Percentiles rank a stretch among this genome's conserved stretches.
Evolutionary conservation across 1,140 invertebrate genomes (phyloP).

Genomic region (Meloidogyne hapla): DNA sequence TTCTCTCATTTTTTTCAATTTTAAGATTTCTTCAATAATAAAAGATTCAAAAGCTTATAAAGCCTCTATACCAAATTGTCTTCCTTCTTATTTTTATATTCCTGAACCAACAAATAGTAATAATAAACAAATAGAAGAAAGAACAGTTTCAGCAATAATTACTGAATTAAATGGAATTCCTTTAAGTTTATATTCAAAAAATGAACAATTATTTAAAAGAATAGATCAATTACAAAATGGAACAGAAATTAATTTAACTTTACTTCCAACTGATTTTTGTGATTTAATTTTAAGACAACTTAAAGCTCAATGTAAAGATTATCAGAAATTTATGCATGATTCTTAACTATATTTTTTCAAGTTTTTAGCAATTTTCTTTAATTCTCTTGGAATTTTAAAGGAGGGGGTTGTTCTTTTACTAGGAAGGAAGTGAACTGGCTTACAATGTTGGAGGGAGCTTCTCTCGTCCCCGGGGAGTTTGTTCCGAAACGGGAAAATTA

Average conservation of each 20-base stretch:
- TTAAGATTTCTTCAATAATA: not conserved
- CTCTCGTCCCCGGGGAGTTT: too few relatives aligned
- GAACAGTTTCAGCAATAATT: slow-evolving; percentile 30
- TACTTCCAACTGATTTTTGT: slow-evolving; percentile 23
- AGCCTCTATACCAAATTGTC: not conserved
- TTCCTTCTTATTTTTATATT: slow-evolving; percentile 11
- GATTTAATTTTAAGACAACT: not conserved
- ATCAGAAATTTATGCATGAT: slow-evolving; percentile 6
- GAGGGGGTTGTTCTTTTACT: too few relatives aligned
- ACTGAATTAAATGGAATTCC: slow-evolving; percentile 38
- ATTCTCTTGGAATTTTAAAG: too few relatives aligned
- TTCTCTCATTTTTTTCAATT: not conserved
- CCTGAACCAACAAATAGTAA: not conserved
- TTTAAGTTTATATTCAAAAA: slow-evolving; percentile 33
- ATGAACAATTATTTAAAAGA: slow-evolving; percentile 33
- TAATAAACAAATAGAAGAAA: not conserved
- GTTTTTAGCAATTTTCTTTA: too few relatives aligned
- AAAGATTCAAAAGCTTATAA: not conserved
- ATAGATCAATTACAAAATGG: slow-evolving; percentile 26
- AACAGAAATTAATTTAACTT: slow-evolving; percentile 18
- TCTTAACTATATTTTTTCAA: not conserved
- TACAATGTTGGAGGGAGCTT: too few relatives aligned
- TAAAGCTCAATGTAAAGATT: slow-evolving; percentile 1
- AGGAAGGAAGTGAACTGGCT: too few relatives aligned
- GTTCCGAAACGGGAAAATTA: too few relatives aligned